Evolutionary conservation across 2,797 vertebrate genomes (phyloP), one percentile per base, ranked within the genome.

Genomic region (Anniella stebbinsi): DNA sequence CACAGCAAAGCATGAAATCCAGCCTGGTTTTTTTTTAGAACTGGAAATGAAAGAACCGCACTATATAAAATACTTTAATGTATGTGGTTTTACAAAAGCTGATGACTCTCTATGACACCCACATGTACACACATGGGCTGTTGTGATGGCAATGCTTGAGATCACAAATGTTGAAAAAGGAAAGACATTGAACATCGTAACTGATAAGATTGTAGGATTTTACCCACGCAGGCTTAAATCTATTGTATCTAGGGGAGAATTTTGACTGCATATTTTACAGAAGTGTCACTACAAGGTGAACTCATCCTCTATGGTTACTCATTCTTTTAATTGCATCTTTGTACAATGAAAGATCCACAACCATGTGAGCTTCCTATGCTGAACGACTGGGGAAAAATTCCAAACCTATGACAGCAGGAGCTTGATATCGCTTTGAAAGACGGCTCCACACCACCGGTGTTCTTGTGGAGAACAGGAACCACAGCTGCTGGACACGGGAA

Each of bases 1-100:
- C 33, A 21, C 33, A 80, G 41, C 23, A 9, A 63, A 67, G 69
- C 36, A n/a, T 76, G 87, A 86, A 88, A 86, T 45, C 57, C 17
- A 57, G 15, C 77, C 76, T 13, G 69, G 12, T 86, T 81, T 73
- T 81, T 69, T 67, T 91, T 86, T 75, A 76, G 87, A 88, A 36
- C 33, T 67, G 15, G 69, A 75, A 91, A 85, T 80, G 82, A 75
- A 41, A 85, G n/a, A 63, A 54, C 76, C 36, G 28, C 67, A 48
- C n/a, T 48, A 77, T 77, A 30, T 67, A 48, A 76, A 45, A 48
- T 72, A 63, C 36, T 89, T 57, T 63, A 80, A 89, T 48, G 4
- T 48, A 66, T 9, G 45, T 28, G 21, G 36, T 33, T 81, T 87
- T 67, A 38, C 66, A 87, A 66, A 48, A n/a, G n/a, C 15, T 36